Evolutionary conservation across 1,140 invertebrate species (phyloP), one percentile per base, ranked within the genome.

Genomic region (Cotesia typhae): DNA sequence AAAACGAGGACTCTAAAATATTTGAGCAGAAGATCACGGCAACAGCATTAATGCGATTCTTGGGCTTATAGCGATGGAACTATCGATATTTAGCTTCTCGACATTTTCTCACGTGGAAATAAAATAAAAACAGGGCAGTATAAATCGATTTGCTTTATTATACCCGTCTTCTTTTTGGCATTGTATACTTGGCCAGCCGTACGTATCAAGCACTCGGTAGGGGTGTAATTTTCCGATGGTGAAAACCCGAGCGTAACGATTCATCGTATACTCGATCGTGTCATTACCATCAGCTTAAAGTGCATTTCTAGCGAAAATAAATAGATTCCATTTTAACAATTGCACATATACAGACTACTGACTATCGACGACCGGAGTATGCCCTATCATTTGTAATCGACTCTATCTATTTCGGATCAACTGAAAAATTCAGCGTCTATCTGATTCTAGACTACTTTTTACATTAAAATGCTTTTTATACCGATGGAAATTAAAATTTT

Each of bases 281-380:
- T 67, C 70, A 67, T 72, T 66, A 71, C 51, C 41, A 64, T 59
- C 64, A 41, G 37, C 55, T 41, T 17, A 72, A 72, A 72, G 70
- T 72, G 64, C 70, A 72, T 60, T 72, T 72, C 70, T 51, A 72
- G 64, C 36, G 64, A 67, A 67, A 72, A 72, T 72, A 72, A 72
- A 72, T 72, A 52, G 70, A 72, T 55, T 28, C 55, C 65, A 67
- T 60, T 41, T 35, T n/a, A 10, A 12, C 37, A 55, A n/a, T 38
- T 57, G 60, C 12, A 53, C 14, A 64, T 7, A 55, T 17, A 47
- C 41, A 66, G 70, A 55, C 61, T 41, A 71, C 47, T 52, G 36
- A 17, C 28, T 28, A 28, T 28, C 28, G 1, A 28, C 28, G 28
- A 28, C 28, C 28, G 37, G 47, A 17, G 17, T 36, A 41, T 61